Evolutionary conservation across 2,888 invertebrate species (phyloP), one percentile per base, ranked within the genome.

Genomic region (Malthinus seriepunctatus): DNA sequence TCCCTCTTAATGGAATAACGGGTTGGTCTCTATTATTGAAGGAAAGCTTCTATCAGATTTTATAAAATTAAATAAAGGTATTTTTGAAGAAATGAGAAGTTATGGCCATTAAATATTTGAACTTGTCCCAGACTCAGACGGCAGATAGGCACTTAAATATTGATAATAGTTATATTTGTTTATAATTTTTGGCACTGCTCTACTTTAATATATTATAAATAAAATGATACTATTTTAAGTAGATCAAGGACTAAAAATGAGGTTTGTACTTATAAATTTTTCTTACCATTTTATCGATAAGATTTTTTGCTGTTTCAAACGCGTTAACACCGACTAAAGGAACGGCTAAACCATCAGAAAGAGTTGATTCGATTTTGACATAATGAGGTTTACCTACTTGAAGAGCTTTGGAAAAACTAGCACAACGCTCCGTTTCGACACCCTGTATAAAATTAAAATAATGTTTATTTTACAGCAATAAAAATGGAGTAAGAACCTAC

Each of bases 401-500:
- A 47, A 88, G 60, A 0, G 88, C 86, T 31, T 82, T 80, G 37
- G 87, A 81, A 81, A 95, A 96, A 73, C 95, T 93, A 1, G 95
- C 87, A 77, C 95, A 95, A 68, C 90, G 87, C 73, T 95, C 95
- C 0, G 95, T 91, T 78, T 97, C 97, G 1, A 94, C 95, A 1
- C 95, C 96, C 90, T 73, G 1, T 67, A 49, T 49, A 56, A 49
- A 52, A 23, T 54, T 51, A 47, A 38, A 62, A 48, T 7, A 42
- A 53, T 35, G 34, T 31, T 45, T 31, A 46, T 9, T 12, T 42
- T 2, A 9, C 6, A 1, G 10, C 10, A 6, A 10, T 7, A 1
- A 10, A 37, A 15, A 9, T 9, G 5, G 1, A 14, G 9, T n/a
- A 15, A 9, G 10, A n/a, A 68, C 90, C 86, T 79, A 95, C 96